phyloP scores from a whole-genome alignment of 2,113 vertebrate genomes.

The Mustelus asterias region DNA sequence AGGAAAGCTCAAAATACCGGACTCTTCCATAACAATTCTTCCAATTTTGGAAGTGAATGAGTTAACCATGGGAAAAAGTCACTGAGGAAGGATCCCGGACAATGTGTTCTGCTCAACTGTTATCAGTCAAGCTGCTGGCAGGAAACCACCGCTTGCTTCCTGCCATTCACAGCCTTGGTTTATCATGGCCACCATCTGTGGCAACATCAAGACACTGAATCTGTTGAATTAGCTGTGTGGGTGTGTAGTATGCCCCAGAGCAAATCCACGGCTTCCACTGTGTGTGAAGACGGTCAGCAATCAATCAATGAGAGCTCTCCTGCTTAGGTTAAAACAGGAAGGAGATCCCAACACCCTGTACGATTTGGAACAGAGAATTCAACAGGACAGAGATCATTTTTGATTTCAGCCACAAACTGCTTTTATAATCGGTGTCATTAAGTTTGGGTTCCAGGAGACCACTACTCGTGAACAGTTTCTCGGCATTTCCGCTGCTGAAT shows the following conservation, averaged over 20 bases:
- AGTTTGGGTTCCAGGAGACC: not conserved
- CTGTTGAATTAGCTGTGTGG: not conserved
- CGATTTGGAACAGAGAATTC: not conserved
- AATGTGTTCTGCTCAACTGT: not conserved
- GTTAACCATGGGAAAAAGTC: not conserved
- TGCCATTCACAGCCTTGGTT: slow-evolving; percentile 18
- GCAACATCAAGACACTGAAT: not conserved
- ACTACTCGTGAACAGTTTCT: not conserved
- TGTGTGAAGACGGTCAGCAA: not conserved
- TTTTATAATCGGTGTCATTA: not conserved
- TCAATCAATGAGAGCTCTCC: not conserved
- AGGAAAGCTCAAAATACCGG: not conserved
- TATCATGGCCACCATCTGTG: not conserved
- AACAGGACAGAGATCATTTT: not conserved
- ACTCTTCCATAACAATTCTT: not conserved
- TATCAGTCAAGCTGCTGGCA: slow-evolving; percentile 22
- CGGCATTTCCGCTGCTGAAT: not conserved
- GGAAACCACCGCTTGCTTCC: slow-evolving; percentile 16
- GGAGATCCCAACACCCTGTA: not conserved
- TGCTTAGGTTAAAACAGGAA: not conserved
- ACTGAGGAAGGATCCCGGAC: not conserved
- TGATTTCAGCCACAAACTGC: not conserved
- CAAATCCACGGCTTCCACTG: not conserved
- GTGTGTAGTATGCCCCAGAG: not conserved
- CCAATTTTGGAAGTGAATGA: not conserved